Conservation (phyloP, 2,113 vertebrate species). For the Mormyrus lacerda region DNA sequence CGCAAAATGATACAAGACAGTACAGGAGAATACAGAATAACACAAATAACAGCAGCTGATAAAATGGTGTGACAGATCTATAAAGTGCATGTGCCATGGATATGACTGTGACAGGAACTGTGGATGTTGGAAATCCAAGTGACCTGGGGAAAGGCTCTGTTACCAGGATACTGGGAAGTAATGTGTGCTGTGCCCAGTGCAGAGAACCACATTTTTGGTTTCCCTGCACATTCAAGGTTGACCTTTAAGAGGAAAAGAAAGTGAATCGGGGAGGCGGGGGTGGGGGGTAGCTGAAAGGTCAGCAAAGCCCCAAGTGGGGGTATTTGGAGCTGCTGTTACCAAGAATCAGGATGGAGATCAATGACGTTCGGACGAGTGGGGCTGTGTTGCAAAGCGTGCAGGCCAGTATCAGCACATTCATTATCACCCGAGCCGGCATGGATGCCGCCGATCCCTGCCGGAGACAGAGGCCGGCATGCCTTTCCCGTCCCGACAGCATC, state of each 20-base stretch:
- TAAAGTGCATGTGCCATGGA: background rate
- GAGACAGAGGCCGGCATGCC: background rate
- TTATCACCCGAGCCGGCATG: conserved; percentile 44
- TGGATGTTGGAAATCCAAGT: background rate
- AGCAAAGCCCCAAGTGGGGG: background rate
- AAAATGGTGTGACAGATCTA: background rate
- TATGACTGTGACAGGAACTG: background rate
- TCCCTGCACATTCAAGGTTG: background rate
- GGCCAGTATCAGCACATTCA: conserved; percentile 31
- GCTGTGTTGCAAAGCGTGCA: background rate
- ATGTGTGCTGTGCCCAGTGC: background rate
- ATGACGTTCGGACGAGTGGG: background rate
- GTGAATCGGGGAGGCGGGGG: background rate
- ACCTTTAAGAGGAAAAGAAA: background rate
- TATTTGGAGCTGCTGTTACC: background rate
- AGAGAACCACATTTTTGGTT: background rate
- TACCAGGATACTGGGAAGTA: background rate
- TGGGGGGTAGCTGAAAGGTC: background rate
- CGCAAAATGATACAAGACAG: background rate
- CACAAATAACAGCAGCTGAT: background rate
- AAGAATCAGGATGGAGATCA: background rate
- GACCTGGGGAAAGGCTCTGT: background rate
- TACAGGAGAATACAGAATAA: background rate
- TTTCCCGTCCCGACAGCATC: no score
- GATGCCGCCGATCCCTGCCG: background rate